Percentiles rank a stretch among this genome's conserved stretches.
Evolutionary conservation across 2,888 invertebrate genomes (phyloP).

Genomic region (Phlogophora meticulosa): DNA sequence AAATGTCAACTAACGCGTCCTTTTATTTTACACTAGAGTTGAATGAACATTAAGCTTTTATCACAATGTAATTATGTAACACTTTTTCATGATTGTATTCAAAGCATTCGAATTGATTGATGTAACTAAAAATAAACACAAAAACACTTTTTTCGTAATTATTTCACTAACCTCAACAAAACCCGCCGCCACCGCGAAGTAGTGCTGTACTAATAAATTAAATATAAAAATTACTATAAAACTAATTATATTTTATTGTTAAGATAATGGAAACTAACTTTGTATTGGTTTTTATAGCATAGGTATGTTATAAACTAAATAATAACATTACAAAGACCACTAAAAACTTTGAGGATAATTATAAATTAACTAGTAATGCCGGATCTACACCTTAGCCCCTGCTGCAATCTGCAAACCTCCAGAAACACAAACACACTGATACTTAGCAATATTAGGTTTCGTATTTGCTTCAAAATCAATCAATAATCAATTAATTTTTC

Average conservation of each 20-base stretch:
- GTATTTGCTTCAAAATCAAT: too few relatives aligned
- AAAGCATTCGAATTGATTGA: constrained; percentile 36
- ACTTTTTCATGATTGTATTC: constrained; percentile 43
- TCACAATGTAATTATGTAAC: constrained; percentile 28
- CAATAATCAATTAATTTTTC: too few relatives aligned
- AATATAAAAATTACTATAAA: neutral
- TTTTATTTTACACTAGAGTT: constrained; percentile 73
- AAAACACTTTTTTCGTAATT: constrained; percentile 77
- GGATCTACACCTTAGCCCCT: too few relatives aligned
- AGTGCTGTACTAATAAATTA: constrained; percentile 68
- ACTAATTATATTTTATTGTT: neutral
- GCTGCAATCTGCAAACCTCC: too few relatives aligned
- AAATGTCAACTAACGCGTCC: constrained; percentile 87
- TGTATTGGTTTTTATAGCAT: too few relatives aligned
- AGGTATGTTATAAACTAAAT: too few relatives aligned
- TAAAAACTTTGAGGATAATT: too few relatives aligned
- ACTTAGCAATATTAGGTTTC: too few relatives aligned
- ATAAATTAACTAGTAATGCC: too few relatives aligned
- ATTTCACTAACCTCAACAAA: constrained; percentile 87
- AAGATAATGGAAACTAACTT: constrained; percentile 17
- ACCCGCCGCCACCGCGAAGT: constrained; percentile 82
- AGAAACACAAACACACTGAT: too few relatives aligned
- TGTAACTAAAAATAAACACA: constrained; percentile 63
- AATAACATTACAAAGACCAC: too few relatives aligned
- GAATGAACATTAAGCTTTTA: constrained; percentile 77